Conservation (phyloP, 2,797 vertebrate species). For the Lerista edwardsae region DNA sequence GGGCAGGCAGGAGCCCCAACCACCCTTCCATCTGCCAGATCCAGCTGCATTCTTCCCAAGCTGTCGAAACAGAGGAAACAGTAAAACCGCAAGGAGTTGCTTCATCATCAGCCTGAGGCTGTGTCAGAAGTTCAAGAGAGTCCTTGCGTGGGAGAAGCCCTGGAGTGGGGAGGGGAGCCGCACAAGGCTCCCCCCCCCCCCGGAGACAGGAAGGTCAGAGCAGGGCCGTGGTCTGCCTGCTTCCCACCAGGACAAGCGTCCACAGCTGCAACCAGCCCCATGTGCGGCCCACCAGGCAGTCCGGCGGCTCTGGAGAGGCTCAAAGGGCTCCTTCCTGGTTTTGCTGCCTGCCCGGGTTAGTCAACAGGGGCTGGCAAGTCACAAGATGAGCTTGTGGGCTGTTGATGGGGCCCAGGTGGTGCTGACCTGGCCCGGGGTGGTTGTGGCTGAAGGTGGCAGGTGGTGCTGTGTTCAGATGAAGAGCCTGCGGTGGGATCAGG, state of each 20-base stretch:
- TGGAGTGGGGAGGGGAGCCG: fast-evolving
- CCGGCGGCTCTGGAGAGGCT: not conserved
- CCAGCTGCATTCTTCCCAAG: fast-evolving
- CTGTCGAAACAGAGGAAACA: not conserved
- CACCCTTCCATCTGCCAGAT: fast-evolving
- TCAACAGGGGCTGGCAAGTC: no score
- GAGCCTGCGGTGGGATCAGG: no score
- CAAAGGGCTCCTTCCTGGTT: no score
- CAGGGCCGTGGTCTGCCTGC: not conserved
- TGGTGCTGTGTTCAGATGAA: no score
- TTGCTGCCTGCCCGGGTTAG: not conserved
- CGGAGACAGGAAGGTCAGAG: fast-evolving
- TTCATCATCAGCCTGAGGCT: not conserved
- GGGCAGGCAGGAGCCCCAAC: fast-evolving
- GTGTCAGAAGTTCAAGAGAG: not conserved
- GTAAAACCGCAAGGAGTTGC: not conserved
- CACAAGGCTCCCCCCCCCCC: not conserved
- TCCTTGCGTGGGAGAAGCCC: not conserved
- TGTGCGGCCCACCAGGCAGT: no score
- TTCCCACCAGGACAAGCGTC: no score
- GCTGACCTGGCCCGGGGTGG: no score
- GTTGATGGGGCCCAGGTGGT: no score
- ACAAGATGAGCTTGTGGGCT: no score
- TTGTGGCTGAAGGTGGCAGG: no score
- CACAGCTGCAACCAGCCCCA: no score